Evolutionary conservation across 2,888 invertebrate species (phyloP).

Genomic region (Drosophila ustulata): DNA sequence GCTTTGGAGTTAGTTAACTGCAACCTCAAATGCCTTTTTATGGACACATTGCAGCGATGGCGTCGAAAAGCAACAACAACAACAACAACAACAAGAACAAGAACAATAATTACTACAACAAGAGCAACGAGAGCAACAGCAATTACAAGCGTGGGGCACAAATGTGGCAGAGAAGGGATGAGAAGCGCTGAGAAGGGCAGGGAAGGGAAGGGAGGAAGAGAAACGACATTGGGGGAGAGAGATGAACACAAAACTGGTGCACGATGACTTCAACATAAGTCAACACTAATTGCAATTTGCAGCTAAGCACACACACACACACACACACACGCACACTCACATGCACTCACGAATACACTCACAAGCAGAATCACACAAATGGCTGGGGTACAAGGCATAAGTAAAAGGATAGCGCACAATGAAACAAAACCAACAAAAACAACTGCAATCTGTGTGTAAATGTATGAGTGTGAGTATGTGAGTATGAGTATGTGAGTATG

Average conservation of each 20-base stretch:
- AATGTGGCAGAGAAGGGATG: neutral
- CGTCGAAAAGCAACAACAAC: slow-evolving; percentile 31
- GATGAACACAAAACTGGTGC: slow-evolving; percentile 50
- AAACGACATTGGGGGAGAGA: neutral
- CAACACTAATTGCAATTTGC: slow-evolving; percentile 79
- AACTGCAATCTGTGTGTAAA: slow-evolving; percentile 40
- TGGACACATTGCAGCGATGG: slow-evolving; percentile 39
- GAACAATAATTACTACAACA: slow-evolving; percentile 13
- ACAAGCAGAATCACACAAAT: slow-evolving; percentile 1
- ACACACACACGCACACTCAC: slow-evolving; percentile 17
- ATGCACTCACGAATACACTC: slow-evolving; percentile 9
- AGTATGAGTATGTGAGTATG: slow-evolving; percentile 12
- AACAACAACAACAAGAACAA: neutral
- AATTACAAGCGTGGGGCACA: slow-evolving; percentile 40
- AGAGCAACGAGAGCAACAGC: slow-evolving; percentile 18
- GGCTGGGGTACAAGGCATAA: slow-evolving; percentile 37
- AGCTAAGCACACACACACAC: slow-evolving; percentile 56
- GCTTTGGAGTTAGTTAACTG: slow-evolving; percentile 41
- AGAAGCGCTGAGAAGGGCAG: too few species aligned
- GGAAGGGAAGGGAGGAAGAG: neutral
- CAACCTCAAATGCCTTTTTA: slow-evolving; percentile 40
- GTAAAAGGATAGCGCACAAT: slow-evolving; percentile 58
- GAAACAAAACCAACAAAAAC: slow-evolving; percentile 51
- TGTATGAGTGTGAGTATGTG: slow-evolving; percentile 6
- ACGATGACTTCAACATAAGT: slow-evolving; percentile 71